Evolutionary conservation across 2,888 invertebrate genomes (phyloP), one percentile per base, ranked within the genome.

Genomic region (Alentia gelatinosa): DNA sequence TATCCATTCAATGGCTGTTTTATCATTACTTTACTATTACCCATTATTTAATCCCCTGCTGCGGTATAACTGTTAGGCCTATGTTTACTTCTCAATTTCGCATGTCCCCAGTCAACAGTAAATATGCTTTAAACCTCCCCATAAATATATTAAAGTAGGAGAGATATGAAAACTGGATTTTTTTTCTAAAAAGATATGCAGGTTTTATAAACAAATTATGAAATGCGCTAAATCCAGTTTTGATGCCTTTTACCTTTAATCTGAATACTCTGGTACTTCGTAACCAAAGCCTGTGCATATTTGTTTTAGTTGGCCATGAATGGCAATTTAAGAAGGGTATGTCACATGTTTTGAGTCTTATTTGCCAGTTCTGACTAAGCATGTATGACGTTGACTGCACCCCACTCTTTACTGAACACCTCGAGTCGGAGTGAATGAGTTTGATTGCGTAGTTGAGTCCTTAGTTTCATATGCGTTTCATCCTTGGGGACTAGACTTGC

Each of bases 281-380:
- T 86, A 86, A 86, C 86, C 30, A 47, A 86, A 33, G 86, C 86
- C 86, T 86, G 79, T 86, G 86, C 86, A 50, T 86, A 86, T 86
- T 86, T 86, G 50, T 86, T 86, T 86, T 86, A 86, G 86, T 86
- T 86, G 86, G 86, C 86, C 50, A 86, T 86, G 50, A 86, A 86
- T 86, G 86, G 86, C 86, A 86, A 86, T 86, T 86, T 86, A 86
- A 86, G 86, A 86, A 86, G 86, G 86, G 86, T 86, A 86, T 86
- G 86, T 86, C 86, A 86, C 86, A 86, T 86, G 79, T 79, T 79
- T 86, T 86, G 86, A 86, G 86, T 86, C 42, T 86, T 50, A 86
- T 86, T 50, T 86, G 47, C 47, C 79, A 79, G 79, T 79, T 79
- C 79, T 79, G 19, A 79, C 79, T 79, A 79, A 79, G 37, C 12